A percentile compares a stretch with the other conserved stretches of the same genome.
Conservation (phyloP, 2,888 invertebrate genomes). For the Drosophila maculinotata region DNA sequence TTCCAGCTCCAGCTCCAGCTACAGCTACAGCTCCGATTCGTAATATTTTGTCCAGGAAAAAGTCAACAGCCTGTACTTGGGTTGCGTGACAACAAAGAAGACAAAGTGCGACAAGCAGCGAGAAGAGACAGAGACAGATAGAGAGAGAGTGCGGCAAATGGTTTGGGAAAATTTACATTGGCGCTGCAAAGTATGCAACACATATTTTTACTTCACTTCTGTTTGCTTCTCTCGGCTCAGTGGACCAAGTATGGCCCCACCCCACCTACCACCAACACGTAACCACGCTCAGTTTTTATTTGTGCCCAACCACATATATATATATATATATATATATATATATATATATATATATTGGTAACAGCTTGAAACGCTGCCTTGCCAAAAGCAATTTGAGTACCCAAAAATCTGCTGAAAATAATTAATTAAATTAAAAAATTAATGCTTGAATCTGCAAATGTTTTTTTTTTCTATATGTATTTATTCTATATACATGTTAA, state of each 20-base stretch:
- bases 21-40: too few relatives aligned
- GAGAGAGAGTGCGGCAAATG: conserved; percentile 5
- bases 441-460: conserved; percentile 3
- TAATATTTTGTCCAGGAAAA: conserved; percentile 72
- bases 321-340: not conserved
- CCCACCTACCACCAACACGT: conserved; percentile 85
- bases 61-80: conserved; percentile 70
- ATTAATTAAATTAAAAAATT: not conserved
- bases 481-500: not conserved
- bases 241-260: conserved; percentile 29
- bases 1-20: conserved; percentile 8
- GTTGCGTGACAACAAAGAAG: conserved; percentile 34
- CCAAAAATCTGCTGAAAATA: too few relatives aligned
- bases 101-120: conserved; percentile 45
- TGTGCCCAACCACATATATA: conserved; percentile 13
- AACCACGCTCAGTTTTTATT: conserved; percentile 85
- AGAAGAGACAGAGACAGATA: not conserved
- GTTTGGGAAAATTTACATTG: conserved; percentile 66
- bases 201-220: conserved; percentile 72
- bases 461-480: too few relatives aligned
- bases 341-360: not conserved
- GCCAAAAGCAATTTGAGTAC: conserved; percentile 3
- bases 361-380: not conserved
- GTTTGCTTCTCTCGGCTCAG: conserved; percentile 60
- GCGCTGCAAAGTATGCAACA: conserved; percentile 71